phyloP scores from a whole-genome alignment of 2,113 vertebrate species.

The Columba janthina region DNA sequence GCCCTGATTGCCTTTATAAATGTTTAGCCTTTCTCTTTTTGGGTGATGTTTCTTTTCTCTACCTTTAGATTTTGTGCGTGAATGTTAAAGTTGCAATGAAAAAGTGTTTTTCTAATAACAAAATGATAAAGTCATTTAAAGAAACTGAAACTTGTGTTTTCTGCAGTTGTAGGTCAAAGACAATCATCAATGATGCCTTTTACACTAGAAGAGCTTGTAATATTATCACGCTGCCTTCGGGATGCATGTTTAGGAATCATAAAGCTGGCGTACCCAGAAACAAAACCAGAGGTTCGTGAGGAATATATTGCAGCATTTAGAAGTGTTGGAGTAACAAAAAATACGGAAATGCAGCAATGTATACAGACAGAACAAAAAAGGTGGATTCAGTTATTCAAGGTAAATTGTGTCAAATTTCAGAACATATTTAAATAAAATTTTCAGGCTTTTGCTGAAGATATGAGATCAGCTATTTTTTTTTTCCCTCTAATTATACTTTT shows the following conservation, averaged over 20 bases:
- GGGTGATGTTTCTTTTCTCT: not conserved
- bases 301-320: conserved; percentile 91
- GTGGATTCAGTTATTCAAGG: conserved; percentile 98
- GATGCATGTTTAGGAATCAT: conserved; percentile 97
- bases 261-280: conserved; percentile 94
- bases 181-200: conserved; percentile 98
- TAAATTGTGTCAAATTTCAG: conserved; percentile 10
- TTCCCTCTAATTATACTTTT: not conserved
- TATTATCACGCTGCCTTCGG: conserved; percentile 91
- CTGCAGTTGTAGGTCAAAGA: conserved; percentile 81
- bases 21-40: not conserved
- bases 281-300: conserved; percentile 91
- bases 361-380: conserved; percentile 92
- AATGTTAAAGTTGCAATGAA: not conserved
- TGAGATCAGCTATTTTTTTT: fast-evolving
- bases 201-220: conserved; percentile 88
- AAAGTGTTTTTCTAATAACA: not conserved
- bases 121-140: not conserved
- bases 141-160: not conserved
- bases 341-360: conserved; percentile 85
- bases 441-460: not conserved
- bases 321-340: conserved; percentile 90
- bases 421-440: not conserved
- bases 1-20: not conserved
- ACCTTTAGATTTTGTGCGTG: not conserved